Evolutionary conservation across 2,888 invertebrate species (phyloP), one percentile per base, ranked within the genome.

Genomic region (Meliscaeva auricollis): DNA sequence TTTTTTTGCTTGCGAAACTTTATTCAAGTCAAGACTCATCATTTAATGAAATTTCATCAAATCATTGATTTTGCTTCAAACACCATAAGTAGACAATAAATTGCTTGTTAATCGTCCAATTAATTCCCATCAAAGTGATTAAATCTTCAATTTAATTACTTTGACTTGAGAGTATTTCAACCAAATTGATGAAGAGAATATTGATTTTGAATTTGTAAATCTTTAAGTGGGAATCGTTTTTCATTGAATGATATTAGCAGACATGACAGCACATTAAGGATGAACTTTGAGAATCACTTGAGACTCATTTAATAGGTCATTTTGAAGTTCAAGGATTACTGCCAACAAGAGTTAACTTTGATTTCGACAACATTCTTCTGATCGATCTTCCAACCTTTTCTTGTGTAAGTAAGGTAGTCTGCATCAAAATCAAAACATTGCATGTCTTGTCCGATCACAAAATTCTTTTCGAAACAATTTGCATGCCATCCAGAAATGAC

Each of bases 91-190:
- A 2, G 46, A 22, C 7, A 52, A 73, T 62, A 78, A 44, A 77
- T 72, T 73, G 60, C 44, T 44, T 58, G 70, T 22, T 77, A 77
- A 77, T 68, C 46, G 30, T n/a, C 32, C 60, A 50, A 68, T 77
- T 60, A 77, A 77, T 77, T 17, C 26, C 72, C 17, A 60, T 30
- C 68, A 52, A 54, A 68, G 1, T 13, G 66, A 69, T 73, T 82
- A 44, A 62, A 73, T 62, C 78, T 38, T 13, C 35, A 54, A 41
- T 20, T 81, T 81, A 76, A 81, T 70, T 76, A 64, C 69, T 64
- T 58, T 20, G n/a, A 60, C 58, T 73, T n/a, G 20, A 50, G 60
- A 44, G 60, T 44, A 66, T 44, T 74, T 54, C 4, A 30, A 9
- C 3, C 41, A 20, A 35, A 38, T 20, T 32, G n/a, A 7, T n/a